A percentile compares a stretch with the other conserved stretches of the same genome.
Evolutionary conservation across 2,888 invertebrate genomes (phyloP).

Genomic region (Psylliodes chrysocephalus): DNA sequence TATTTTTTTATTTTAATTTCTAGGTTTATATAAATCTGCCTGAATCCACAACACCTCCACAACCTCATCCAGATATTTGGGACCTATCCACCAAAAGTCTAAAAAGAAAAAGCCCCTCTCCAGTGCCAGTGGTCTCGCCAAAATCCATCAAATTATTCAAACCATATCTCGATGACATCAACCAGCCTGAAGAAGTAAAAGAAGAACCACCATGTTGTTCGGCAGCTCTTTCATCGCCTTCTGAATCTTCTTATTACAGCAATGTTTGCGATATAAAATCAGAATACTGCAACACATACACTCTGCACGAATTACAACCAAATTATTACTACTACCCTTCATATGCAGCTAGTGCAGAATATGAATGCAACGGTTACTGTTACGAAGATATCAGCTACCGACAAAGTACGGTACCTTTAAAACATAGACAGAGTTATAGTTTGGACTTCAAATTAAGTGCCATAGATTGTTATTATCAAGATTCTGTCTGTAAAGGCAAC

Average conservation of each 20-base stretch:
- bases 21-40: slow-evolving; percentile 21
- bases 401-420: slow-evolving; percentile 49
- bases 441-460: slow-evolving; percentile 69
- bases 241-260: slow-evolving; percentile 46
- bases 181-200: slow-evolving; percentile 55
- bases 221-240: slow-evolving; percentile 53
- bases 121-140: slow-evolving; percentile 45
- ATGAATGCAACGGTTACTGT: slow-evolving; percentile 38
- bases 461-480: slow-evolving; percentile 67
- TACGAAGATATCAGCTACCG: slow-evolving; percentile 51
- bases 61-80: slow-evolving; percentile 59
- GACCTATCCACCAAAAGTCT: slow-evolving; percentile 59
- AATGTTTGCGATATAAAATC: slow-evolving; percentile 53
- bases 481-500: slow-evolving; percentile 64
- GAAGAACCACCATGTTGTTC: slow-evolving; percentile 58
- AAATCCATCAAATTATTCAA: slow-evolving; percentile 81
- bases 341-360: slow-evolving; percentile 45
- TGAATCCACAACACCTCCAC: slow-evolving; percentile 35
- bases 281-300: slow-evolving; percentile 54
- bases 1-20: neutral
- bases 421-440: slow-evolving; percentile 64
- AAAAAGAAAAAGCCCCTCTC: slow-evolving; percentile 50
- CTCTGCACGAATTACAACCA: slow-evolving; percentile 62
- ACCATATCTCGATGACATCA: slow-evolving; percentile 78
- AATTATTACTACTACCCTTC: slow-evolving; percentile 62